A percentile compares a stretch with the other conserved stretches of the same genome.
phyloP scores from a whole-genome alignment of 2,113 vertebrate species.

The Dromas ardeola region DNA sequence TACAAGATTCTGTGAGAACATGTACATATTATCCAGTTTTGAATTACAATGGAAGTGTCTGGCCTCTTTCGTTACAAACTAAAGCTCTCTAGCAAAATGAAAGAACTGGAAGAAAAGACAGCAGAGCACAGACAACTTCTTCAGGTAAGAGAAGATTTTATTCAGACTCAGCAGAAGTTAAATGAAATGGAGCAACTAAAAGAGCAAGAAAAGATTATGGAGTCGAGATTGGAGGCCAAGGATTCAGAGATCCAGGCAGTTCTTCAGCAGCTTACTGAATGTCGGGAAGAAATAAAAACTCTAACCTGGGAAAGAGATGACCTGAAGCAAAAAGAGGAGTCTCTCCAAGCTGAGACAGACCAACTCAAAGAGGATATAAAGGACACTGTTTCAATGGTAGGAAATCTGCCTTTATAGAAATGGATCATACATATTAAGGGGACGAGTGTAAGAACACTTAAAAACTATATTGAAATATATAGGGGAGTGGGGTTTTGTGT shows the following conservation, averaged over 20 bases:
- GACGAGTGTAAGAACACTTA: background rate
- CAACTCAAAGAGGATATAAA: slow-evolving; percentile 74
- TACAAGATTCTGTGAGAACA: background rate
- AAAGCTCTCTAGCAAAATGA: slow-evolving; percentile 58
- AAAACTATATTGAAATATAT: background rate
- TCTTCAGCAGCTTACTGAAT: slow-evolving; percentile 41
- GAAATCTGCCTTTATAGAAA: background rate
- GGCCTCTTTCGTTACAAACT: background rate
- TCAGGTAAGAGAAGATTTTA: slow-evolving; percentile 54
- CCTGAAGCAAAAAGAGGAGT: slow-evolving; percentile 51
- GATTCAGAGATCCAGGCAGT: slow-evolving; percentile 37
- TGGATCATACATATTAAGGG: background rate
- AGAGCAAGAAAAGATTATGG: slow-evolving; percentile 14
- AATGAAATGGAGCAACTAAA: slow-evolving; percentile 61
- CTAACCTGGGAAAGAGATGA: slow-evolving; percentile 59
- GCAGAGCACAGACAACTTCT: slow-evolving; percentile 48
- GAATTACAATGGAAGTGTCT: background rate
- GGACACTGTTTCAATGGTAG: slow-evolving; percentile 70
- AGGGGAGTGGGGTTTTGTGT: background rate
- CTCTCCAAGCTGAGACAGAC: slow-evolving; percentile 63
- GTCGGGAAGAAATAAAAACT: slow-evolving; percentile 37
- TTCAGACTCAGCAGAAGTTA: slow-evolving; percentile 34
- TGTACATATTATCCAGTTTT: background rate
- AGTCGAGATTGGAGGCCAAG: background rate
- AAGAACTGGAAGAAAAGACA: slow-evolving; percentile 66